Evolutionary conservation across 2,888 invertebrate species (phyloP).

Genomic region (Harpalus rufipes): DNA sequence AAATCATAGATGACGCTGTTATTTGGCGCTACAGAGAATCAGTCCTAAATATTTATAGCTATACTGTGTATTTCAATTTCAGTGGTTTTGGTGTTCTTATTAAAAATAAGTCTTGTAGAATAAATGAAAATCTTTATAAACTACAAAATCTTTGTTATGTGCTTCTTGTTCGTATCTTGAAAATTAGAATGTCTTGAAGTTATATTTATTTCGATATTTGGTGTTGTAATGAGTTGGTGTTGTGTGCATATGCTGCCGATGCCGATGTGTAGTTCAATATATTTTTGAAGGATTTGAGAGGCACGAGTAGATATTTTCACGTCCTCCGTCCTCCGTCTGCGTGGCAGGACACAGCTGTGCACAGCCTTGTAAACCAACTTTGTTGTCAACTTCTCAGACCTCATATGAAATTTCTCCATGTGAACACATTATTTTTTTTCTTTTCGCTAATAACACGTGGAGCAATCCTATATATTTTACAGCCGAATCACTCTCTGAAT

Average conservation of each 20-base stretch:
- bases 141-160: too few species aligned
- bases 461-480: slow-evolving; percentile 3
- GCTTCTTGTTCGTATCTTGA: background rate
- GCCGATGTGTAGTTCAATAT: slow-evolving; percentile 56
- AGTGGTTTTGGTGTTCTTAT: too few species aligned
- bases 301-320: slow-evolving; percentile 59
- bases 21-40: too few species aligned
- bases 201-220: slow-evolving; percentile 36
- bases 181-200: background rate
- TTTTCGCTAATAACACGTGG: slow-evolving; percentile 31
- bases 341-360: slow-evolving; percentile 53
- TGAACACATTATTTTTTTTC: slow-evolving; percentile 47
- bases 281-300: slow-evolving; percentile 64
- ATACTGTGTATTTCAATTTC: too few species aligned
- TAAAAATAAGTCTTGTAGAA: too few species aligned
- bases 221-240: slow-evolving; percentile 38
- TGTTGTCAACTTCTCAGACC: slow-evolving; percentile 58
- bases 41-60: too few species aligned
- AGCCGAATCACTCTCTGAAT: background rate
- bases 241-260: slow-evolving; percentile 31
- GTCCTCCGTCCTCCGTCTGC: slow-evolving; percentile 21
- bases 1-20: too few species aligned
- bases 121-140: too few species aligned
- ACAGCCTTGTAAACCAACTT: slow-evolving; percentile 62
- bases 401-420: slow-evolving; percentile 60